Percentiles rank a stretch among this genome's conserved stretches.
Evolutionary conservation across 2,113 vertebrate species (phyloP).

Genomic region (Strix aluco): DNA sequence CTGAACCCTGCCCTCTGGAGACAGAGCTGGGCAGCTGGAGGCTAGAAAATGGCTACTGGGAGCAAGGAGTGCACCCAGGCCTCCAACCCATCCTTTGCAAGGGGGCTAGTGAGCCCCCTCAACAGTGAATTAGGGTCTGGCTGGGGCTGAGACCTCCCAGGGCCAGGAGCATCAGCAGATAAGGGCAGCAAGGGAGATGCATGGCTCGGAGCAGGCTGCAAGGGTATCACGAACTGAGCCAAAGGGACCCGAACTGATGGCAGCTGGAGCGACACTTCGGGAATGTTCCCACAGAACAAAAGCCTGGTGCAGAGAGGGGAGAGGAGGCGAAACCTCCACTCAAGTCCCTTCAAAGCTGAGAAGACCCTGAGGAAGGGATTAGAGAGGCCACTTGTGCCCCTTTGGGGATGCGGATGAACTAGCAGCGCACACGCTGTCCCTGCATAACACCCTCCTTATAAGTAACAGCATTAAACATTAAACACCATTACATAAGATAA

Average conservation of each 20-base stretch:
- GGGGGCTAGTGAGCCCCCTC: accelerated
- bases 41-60: neutral
- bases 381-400: neutral
- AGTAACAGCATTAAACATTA: constrained; percentile 52
- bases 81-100: neutral
- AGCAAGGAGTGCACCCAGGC: neutral
- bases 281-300: accelerated
- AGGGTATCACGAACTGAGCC: accelerated
- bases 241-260: neutral
- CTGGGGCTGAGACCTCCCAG: neutral
- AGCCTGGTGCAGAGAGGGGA: neutral
- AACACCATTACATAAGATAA: constrained; percentile 25
- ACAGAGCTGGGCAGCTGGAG: neutral
- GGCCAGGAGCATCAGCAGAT: accelerated
- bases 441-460: neutral
- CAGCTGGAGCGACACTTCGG: neutral
- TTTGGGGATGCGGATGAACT: neutral
- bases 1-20: neutral
- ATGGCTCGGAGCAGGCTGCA: neutral
- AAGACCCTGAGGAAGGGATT: neutral
- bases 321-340: neutral
- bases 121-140: neutral
- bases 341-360: neutral
- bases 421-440: neutral
- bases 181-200: accelerated